Evolutionary conservation across 1,140 invertebrate genomes (phyloP).

Genomic region (Nebria ingens): DNA sequence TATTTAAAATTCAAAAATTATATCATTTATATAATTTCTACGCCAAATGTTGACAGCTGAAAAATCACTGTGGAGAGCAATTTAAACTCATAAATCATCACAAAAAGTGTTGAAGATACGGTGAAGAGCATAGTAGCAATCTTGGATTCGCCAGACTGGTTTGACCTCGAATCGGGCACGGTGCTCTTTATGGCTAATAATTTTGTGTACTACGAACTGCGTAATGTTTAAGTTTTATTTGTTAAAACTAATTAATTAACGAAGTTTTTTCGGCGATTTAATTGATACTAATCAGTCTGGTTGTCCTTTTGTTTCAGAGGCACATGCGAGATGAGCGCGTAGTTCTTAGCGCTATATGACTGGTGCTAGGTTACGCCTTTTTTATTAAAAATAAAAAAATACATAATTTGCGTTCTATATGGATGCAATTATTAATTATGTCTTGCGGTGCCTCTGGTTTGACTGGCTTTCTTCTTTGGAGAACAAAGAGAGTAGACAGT

Average conservation of each 20-base stretch:
- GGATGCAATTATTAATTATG: conserved; percentile 31
- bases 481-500: conserved; percentile 21
- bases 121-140: conserved; percentile 28
- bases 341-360: conserved; percentile 25
- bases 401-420: conserved; percentile 31
- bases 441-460: conserved; percentile 35
- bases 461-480: conserved; percentile 26
- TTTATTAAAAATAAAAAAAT: too few species aligned
- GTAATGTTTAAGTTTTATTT: conserved; percentile 11
- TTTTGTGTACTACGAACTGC: background rate
- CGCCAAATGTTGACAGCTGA: conserved; percentile 5
- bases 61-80: background rate
- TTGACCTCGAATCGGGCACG: conserved; percentile 15
- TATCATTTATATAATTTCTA: too few species aligned
- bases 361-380: conserved; percentile 30
- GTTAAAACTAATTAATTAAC: too few species aligned
- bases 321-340: conserved; percentile 55
- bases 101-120: background rate
- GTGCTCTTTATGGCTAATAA: background rate
- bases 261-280: too few species aligned
- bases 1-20: too few species aligned
- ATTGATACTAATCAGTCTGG: conserved; percentile 52
- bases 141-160: conserved; percentile 36
- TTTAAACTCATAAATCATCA: background rate
- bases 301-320: conserved; percentile 61